Percentiles rank a stretch among this genome's conserved stretches.
phyloP scores from a whole-genome alignment of 2,113 vertebrate genomes.

The Thryonomys swinderianus region DNA sequence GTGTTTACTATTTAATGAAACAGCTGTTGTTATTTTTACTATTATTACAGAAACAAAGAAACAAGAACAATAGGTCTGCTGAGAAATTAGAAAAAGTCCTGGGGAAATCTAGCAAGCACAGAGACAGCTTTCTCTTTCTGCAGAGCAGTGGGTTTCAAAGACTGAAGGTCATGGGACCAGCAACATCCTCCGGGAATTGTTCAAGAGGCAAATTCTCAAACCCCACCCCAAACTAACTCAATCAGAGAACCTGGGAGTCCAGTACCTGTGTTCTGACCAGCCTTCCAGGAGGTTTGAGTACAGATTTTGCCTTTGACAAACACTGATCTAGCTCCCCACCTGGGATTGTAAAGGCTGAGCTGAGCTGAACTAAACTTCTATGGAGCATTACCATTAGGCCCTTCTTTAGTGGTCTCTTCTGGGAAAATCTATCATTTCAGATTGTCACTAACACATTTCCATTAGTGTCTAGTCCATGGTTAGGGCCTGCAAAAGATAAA shows the following conservation, averaged over 20 bases:
- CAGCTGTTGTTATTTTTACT: background rate
- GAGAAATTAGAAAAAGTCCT: background rate
- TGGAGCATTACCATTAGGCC: background rate
- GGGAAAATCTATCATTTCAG: background rate
- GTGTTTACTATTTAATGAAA: background rate
- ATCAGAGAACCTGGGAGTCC: background rate
- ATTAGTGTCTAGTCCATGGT: background rate
- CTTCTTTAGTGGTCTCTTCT: background rate
- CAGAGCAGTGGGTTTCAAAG: background rate
- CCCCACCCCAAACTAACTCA: background rate
- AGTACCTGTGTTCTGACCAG: background rate
- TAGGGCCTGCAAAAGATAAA: background rate
- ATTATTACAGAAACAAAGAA: background rate
- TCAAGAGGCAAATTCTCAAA: background rate
- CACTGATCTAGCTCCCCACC: background rate
- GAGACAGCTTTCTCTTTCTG: background rate
- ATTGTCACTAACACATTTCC: conserved; percentile 2
- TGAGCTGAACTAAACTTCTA: background rate
- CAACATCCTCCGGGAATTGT: background rate
- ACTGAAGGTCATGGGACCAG: background rate
- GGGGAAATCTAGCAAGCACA: background rate
- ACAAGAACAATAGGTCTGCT: background rate
- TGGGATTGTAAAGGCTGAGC: background rate
- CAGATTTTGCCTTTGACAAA: background rate
- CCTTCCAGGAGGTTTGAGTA: background rate